phyloP scores from a whole-genome alignment of 2,888 invertebrate genomes.

The Hesperia comma region DNA sequence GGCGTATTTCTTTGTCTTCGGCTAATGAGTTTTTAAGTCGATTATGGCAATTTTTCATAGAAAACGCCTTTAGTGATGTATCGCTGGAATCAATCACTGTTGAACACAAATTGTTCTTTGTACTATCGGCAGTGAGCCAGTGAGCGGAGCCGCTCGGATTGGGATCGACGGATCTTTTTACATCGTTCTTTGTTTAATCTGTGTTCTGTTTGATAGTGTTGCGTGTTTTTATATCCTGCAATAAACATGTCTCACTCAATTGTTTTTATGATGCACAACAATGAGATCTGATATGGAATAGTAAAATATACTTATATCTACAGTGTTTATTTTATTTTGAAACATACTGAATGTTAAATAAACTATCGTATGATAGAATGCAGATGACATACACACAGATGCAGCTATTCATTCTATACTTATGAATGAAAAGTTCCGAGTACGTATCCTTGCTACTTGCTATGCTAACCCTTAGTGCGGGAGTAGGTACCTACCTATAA shows the following conservation, averaged over 20 bases:
- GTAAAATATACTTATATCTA: no score
- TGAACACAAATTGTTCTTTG: slow-evolving; percentile 70
- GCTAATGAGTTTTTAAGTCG: slow-evolving; percentile 84
- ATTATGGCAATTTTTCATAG: slow-evolving; percentile 84
- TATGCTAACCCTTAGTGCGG: no score
- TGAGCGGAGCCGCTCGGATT: background rate
- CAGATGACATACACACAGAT: no score
- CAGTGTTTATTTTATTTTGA: no score
- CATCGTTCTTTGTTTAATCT: slow-evolving; percentile 9
- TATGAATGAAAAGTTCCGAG: background rate
- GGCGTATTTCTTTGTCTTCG: slow-evolving; percentile 81
- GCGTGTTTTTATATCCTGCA: background rate
- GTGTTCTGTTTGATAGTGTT: slow-evolving; percentile 2
- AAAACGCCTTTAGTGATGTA: slow-evolving; percentile 84
- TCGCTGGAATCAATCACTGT: slow-evolving; percentile 82
- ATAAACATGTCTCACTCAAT: background rate
- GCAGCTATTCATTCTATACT: no score
- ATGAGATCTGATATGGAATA: no score
- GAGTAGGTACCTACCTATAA: no score
- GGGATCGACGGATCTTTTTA: slow-evolving; percentile 20
- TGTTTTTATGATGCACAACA: background rate
- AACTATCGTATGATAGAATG: no score
- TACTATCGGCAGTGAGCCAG: slow-evolving; percentile 57
- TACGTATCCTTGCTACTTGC: background rate
- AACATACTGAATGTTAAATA: no score